Percentiles rank a stretch among this genome's conserved stretches.
phyloP scores from a whole-genome alignment of 2,888 invertebrate genomes.

The Diaphora mendica region DNA sequence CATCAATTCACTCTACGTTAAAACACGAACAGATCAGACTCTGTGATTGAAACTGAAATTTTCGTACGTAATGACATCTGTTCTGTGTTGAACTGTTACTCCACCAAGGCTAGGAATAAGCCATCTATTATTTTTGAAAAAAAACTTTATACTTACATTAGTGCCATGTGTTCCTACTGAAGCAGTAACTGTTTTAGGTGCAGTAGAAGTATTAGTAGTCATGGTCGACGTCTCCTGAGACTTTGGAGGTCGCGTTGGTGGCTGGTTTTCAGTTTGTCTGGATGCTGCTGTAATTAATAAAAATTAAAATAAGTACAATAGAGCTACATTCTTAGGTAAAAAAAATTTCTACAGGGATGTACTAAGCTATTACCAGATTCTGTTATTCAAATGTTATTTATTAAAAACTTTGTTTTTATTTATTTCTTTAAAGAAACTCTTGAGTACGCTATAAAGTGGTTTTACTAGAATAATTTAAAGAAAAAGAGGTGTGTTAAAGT shows the following conservation, averaged over 20 bases:
- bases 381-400: not conserved
- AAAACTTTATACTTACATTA: slow-evolving; percentile 77
- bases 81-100: not conserved
- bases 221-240: slow-evolving; percentile 90
- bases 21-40: not conserved
- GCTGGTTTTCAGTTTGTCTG: slow-evolving; percentile 77
- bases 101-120: not conserved
- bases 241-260: slow-evolving; percentile 89
- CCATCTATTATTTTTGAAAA: not conserved
- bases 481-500: not conserved
- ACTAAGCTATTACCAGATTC: not conserved
- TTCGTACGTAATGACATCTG: not conserved
- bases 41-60: not conserved
- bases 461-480: not conserved
- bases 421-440: too few relatives aligned
- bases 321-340: not conserved
- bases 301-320: not conserved
- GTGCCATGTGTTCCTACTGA: slow-evolving; percentile 89
- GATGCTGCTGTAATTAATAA: slow-evolving; percentile 72
- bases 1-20: not conserved
- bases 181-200: slow-evolving; percentile 88
- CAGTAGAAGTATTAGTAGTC: slow-evolving; percentile 88
- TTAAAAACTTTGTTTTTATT: not conserved
- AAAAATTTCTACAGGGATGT: not conserved
- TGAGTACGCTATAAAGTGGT: not conserved